These are phyloP conservation scores for Tetragnatha montana DNA, from an alignment of 2,888 invertebrate species.

Conservation along the genomic window DNA sequence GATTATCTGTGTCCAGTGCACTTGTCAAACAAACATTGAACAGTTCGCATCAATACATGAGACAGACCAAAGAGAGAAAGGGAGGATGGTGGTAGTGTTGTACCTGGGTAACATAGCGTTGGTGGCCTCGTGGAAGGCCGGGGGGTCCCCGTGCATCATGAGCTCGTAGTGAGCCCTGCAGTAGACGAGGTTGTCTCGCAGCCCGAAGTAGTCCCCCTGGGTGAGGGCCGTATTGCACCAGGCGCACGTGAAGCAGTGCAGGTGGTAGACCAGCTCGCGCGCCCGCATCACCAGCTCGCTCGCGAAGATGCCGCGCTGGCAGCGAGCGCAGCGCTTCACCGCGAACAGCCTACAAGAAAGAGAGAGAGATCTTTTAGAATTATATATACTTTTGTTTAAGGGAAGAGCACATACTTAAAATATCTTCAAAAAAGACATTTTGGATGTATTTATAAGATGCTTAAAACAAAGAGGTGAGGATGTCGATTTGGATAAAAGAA, in stretches of 20 bases:
- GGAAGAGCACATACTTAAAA: too few species aligned
- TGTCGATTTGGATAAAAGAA: too few species aligned
- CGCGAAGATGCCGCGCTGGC: slow-evolving; percentile 90
- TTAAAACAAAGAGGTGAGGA: too few species aligned
- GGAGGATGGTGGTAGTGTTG: too few species aligned
- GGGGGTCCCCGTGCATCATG: slow-evolving; percentile 75
- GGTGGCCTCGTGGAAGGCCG: slow-evolving; percentile 30
- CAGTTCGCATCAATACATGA: too few species aligned
- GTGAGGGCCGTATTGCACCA: slow-evolving; percentile 90
- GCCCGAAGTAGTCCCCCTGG: slow-evolving; percentile 94
- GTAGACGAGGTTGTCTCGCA: slow-evolving; percentile 86
- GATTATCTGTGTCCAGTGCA: too few species aligned
- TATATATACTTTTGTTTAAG: too few species aligned
- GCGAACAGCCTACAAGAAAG: slow-evolving; percentile 88
- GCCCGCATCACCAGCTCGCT: slow-evolving; percentile 97
- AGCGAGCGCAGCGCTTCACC: slow-evolving; percentile 86
- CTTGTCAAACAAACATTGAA: too few species aligned
- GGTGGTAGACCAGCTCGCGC: slow-evolving; percentile 93
- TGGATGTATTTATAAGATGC: too few species aligned
- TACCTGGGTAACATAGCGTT: slow-evolving; percentile 35
- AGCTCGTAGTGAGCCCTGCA: slow-evolving; percentile 84
- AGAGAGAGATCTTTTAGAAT: background rate
- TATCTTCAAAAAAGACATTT: too few species aligned
- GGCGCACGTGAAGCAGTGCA: slow-evolving; percentile 94
- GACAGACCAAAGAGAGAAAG: too few species aligned